Evolutionary conservation across 2,797 vertebrate genomes (phyloP), one percentile per base, ranked within the genome.

Genomic region (Smutsia temminckii): DNA sequence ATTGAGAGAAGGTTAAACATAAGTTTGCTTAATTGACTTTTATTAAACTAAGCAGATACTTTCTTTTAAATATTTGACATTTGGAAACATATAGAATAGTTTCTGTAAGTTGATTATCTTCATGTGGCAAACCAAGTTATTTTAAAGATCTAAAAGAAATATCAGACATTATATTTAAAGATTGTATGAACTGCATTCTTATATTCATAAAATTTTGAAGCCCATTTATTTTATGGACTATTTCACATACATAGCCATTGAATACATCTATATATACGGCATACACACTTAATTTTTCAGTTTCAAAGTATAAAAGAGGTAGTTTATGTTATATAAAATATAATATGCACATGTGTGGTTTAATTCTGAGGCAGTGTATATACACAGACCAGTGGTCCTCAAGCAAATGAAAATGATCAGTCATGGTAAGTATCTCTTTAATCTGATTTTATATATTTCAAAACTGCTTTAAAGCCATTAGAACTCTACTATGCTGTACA

Each of bases 21-120:
- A 71, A 32, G 17, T 84, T 95, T 68, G 20, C 8, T 89, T 94
- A 93, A 96, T 71, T 95, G 90, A 89, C 95, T 93, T 92, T 91
- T 71, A 92, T 96, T 93, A 89, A 92, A 87, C 37, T 53, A 64
- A 77, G 34, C 29, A 77, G 34, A 42, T 68, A 88, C 17, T 51
- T 80, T 32, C 8, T 85, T 94, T 94, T 74, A 91, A 69, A 79
- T 27, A 74, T 80, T 77, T 93, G 79, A 92, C 59, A 97, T 94
- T 91, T 94, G 69, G 16, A 66, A 89, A 66, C 40, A 49, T n/a
- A 53, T 61, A 37, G 27, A 49, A 79, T 85, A 51, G 46, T 68
- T 93, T 87, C 68, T 71, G 1, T 69, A 88, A 64, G 8, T 66
- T 74, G 42, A 57, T 85, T 55, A 57, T 64, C 91, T 89, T 89